phyloP scores from a whole-genome alignment of 2,797 vertebrate genomes.

The Myotis planiceps region DNA sequence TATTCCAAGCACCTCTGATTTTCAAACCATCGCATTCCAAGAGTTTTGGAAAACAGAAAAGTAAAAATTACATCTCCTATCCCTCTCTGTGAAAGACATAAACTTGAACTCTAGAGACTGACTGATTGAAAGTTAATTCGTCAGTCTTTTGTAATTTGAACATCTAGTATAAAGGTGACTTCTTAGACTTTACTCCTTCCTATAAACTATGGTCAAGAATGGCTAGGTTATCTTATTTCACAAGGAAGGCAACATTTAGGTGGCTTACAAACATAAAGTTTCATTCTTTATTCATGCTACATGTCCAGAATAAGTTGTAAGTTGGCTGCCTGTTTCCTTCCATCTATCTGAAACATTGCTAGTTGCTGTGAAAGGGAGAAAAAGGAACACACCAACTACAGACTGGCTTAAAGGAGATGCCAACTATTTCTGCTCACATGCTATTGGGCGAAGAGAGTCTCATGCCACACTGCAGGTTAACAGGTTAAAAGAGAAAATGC shows the following conservation, averaged over 20 bases:
- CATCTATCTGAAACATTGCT: not conserved
- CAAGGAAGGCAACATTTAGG: not conserved
- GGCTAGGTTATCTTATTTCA: not conserved
- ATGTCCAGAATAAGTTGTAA: not conserved
- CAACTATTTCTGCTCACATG: not conserved
- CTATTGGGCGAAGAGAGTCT: not conserved
- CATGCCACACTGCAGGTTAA: not conserved
- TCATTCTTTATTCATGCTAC: not conserved
- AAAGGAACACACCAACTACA: not conserved
- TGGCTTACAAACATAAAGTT: not conserved
- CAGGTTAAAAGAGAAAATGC: not conserved
- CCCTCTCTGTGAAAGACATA: not conserved
- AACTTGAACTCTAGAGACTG: not conserved
- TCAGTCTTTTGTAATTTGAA: not conserved
- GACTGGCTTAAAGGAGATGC: not conserved
- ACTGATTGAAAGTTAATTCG: not conserved
- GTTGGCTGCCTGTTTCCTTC: not conserved
- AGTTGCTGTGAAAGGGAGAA: accelerated
- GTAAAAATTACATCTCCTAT: not conserved
- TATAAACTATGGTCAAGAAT: not conserved
- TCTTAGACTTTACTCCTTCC: not conserved
- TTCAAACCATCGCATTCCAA: not conserved
- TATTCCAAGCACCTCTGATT: not conserved
- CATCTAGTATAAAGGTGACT: not conserved
- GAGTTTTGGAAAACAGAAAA: not conserved